Base-by-base conservation (phyloP, 2,113 vertebrate genomes). In the Dipodomys stephensi region DNA sequence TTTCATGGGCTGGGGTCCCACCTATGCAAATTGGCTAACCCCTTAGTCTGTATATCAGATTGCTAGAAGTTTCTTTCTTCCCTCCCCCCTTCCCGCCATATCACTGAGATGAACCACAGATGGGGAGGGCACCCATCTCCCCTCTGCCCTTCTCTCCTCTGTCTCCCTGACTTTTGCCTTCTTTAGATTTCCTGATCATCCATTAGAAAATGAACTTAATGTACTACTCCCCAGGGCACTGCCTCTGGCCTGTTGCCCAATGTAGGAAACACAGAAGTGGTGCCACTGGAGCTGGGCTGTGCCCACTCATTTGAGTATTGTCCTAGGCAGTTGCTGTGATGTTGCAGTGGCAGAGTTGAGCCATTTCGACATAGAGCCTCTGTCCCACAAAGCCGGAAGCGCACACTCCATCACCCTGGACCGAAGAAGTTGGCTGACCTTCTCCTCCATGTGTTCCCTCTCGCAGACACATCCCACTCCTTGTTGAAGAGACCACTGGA, bases 241-340 rank as follows among this genome's bases (percentile, higher is more conserved):
- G 1, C 81, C 8, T 67, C 83, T 88, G 53, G 80, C 87, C 88
- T 8, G 19, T 76, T 5, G 77, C 68, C 88, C 64, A 62, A 53
- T 16, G 64, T 69, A 20, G 87, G 60, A 88, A 78, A 85, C 2
- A 10, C n/a, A 23, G 74, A 57, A 23, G 22, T 6, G 62, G 23
- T 46, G 20, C 88, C 22, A 0, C 15, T 81, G 69, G 78, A 60
- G 39, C 65, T 4, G 0, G 4, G 83, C 60, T 72, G 1, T 20
- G 28, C 23, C 62, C 0, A 1, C 11, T 71, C 46, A 25, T 25
- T 22, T 1, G 1, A 44, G 16, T 1, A 1, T 0, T 4, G 6
- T 35, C 86, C 0, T 11, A 57, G 53, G 4, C 4, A 16, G 35
- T 62, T 18, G 35, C 64, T 53, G 25, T 22, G 7, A 8, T n/a